These are phyloP conservation scores for Apostichopus californicus DNA, from an alignment of 35 echinoderm and acorn worm genomes.

Conservation along the genomic window DNA sequence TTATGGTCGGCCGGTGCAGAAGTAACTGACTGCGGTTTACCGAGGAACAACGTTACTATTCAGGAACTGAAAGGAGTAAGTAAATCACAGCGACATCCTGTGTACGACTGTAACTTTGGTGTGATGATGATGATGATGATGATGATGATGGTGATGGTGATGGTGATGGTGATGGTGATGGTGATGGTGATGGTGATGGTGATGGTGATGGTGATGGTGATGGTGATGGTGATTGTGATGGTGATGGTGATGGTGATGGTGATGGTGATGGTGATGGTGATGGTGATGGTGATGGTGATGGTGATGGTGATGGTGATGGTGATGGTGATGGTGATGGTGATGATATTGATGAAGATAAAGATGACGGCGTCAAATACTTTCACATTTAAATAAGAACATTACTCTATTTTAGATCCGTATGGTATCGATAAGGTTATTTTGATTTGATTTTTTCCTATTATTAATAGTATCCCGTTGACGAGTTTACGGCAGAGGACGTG, in stretches of 20 bases:
- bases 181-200: too few relatives aligned
- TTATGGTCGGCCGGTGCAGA: neutral
- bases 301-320: neutral
- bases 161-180: too few relatives aligned
- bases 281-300: neutral
- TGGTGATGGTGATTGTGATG: too few relatives aligned
- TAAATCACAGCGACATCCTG: neutral
- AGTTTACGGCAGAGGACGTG: conserved; percentile 14
- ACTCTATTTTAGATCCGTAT: too few relatives aligned
- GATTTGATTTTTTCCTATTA: neutral
- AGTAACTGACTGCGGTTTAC: neutral
- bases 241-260: neutral
- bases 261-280: neutral
- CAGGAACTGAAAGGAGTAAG: conserved; percentile 10
- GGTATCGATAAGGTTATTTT: too few relatives aligned
- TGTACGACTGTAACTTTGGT: too few relatives aligned
- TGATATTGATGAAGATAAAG: neutral
- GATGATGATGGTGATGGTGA: too few relatives aligned
- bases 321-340: neutral
- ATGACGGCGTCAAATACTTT: neutral
- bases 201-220: neutral
- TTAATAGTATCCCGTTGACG: neutral
- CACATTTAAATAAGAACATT: neutral
- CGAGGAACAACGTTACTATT: neutral
- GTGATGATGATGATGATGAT: too few relatives aligned